Evolutionary conservation across 2,797 vertebrate species (phyloP), one percentile per base, ranked within the genome.

Genomic region (Amblyraja radiata): DNA sequence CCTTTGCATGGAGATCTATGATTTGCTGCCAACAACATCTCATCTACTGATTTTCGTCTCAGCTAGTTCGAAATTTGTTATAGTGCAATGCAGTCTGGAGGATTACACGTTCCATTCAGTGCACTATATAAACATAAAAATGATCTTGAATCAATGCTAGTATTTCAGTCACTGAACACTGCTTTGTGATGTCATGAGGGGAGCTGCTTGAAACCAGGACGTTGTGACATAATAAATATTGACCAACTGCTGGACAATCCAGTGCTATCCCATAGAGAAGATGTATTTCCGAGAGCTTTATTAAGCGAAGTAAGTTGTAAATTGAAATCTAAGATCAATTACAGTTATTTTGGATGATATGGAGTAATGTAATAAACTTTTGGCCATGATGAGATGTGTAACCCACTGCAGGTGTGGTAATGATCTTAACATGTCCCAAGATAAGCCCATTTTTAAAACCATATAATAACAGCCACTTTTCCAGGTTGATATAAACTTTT

Each of bases 151-250:
- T 80, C 78, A 1, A 46, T 80, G 16, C 46, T 46, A 18, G 36
- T 39, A 46, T 46, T 46, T 80, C 16, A 46, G 46, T 46, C 80
- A 83, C 21, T 25, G 39, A 83, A 28, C 23, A 58, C 23, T 28
- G 21, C 80, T 83, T 83, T 83, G 39, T 54, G 79, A 83, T 83
- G 80, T 83, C 80, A 83, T 54, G 80, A 23, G 80, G 80, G 28
- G 18, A 81, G 14, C 36, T 80, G 78, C 32, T 8, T 16, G 18
- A 46, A 46, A 8, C 39, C 39, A 0, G 39, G 39, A 14, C 39
- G 80, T 23, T 83, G 23, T 58, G 46, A 58, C 46, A 81, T 81
- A 9, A 83, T 83, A 25, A 83, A 83, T 21, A 83, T 28, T 25
- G 21, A 21, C 21, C 36, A 58, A 8, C 46, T 9, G 23, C 21